Conservation (phyloP, 2,113 vertebrate species). For the Nyctereutes procyonoides region DNA sequence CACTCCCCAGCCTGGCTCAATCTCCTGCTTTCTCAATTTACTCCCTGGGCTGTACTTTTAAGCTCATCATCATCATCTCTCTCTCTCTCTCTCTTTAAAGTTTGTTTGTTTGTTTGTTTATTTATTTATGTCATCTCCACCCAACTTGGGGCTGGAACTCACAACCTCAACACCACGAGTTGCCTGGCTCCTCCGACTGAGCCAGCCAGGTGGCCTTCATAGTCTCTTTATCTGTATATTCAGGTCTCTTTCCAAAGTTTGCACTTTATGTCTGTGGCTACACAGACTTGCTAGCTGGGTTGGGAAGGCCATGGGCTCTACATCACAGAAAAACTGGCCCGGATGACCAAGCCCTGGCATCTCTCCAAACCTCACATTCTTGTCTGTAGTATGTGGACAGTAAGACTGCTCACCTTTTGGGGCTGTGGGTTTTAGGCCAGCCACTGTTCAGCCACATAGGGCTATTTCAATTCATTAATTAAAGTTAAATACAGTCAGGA, state of each 20-base stretch:
- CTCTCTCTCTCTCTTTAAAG: background rate
- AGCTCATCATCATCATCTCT: background rate
- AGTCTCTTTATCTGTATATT: background rate
- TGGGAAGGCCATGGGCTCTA: background rate
- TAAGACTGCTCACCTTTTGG: background rate
- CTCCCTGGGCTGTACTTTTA: background rate
- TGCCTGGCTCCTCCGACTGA: background rate
- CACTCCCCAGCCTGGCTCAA: background rate
- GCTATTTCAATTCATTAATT: background rate
- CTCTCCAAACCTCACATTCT: background rate
- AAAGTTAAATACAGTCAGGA: background rate
- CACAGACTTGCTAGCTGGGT: background rate
- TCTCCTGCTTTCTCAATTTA: background rate
- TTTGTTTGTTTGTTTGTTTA: background rate
- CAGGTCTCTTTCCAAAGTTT: background rate
- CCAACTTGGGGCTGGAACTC: background rate
- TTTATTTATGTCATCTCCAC: background rate
- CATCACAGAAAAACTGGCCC: background rate
- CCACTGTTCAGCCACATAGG: accelerated
- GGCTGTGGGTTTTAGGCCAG: background rate
- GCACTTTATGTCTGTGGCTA: background rate
- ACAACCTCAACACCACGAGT: background rate
- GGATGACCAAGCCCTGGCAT: background rate
- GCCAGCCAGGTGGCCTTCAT: background rate
- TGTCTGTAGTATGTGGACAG: background rate